phyloP scores from a whole-genome alignment of 2,113 vertebrate genomes.

The Speoplatyrhinus poulsoni region DNA sequence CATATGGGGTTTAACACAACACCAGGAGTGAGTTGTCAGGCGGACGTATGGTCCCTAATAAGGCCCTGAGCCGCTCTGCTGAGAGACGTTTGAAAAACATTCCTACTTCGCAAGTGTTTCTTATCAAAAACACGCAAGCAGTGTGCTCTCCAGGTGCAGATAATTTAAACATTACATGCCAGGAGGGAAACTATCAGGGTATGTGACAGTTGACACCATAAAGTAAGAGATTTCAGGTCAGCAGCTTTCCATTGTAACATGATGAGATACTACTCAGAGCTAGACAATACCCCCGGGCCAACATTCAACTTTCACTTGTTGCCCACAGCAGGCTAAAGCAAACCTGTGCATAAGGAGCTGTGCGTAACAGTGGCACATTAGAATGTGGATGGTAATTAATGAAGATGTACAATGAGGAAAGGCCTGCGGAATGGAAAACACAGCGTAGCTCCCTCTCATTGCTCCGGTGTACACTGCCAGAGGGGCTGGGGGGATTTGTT shows the following conservation, averaged over 20 bases:
- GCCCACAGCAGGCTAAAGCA: slow-evolving; percentile 2
- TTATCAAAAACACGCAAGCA: slow-evolving; percentile 64
- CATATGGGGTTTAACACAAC: slow-evolving; percentile 66
- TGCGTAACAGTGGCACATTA: neutral
- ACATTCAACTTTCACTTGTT: slow-evolving; percentile 1
- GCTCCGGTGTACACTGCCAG: slow-evolving; percentile 19
- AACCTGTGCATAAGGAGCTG: neutral
- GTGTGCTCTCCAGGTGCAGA: slow-evolving; percentile 63
- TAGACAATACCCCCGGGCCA: neutral
- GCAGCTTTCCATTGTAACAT: slow-evolving; percentile 18
- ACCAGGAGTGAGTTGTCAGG: slow-evolving; percentile 61
- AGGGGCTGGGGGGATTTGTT: slow-evolving; percentile 41
- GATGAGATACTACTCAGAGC: slow-evolving; percentile 22
- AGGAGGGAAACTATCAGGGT: slow-evolving; percentile 55
- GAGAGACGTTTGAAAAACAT: slow-evolving; percentile 55
- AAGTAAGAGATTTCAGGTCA: slow-evolving; percentile 39
- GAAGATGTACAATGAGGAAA: slow-evolving; percentile 18
- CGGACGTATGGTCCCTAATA: slow-evolving; percentile 64
- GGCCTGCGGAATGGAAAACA: slow-evolving; percentile 10
- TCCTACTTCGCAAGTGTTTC: slow-evolving; percentile 58
- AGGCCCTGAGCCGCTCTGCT: slow-evolving; percentile 52
- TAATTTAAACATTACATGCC: slow-evolving; percentile 58
- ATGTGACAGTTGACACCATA: slow-evolving; percentile 65
- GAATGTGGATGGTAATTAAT: neutral
- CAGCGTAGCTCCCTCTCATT: neutral